Evolutionary conservation across 2,888 invertebrate species (phyloP).

Genomic region (Meghimatium bilineatum): DNA sequence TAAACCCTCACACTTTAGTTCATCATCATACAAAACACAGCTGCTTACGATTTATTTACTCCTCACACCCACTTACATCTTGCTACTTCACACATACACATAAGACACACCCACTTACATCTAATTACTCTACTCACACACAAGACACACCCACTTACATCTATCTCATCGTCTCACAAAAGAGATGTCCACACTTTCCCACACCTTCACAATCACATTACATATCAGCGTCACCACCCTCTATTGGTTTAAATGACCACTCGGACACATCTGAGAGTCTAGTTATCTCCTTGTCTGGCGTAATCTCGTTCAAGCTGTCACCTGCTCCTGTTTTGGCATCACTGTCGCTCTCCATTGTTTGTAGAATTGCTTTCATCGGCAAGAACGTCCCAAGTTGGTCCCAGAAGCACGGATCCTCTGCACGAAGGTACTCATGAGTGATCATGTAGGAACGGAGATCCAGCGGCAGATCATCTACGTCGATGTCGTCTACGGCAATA

Average conservation of each 20-base stretch:
- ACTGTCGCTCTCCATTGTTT: not conserved
- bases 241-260: not conserved
- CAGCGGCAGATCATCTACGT: constrained; percentile 37
- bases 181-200: no score
- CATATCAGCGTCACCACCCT: not conserved
- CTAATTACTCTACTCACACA: no score
- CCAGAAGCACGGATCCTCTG: constrained; percentile 50
- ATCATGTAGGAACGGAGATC: constrained; percentile 51
- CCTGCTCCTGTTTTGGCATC: not conserved
- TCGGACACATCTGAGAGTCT: constrained; percentile 6
- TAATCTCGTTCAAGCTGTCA: not conserved
- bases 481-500: constrained; percentile 44
- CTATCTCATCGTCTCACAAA: no score
- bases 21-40: no score
- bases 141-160: no score
- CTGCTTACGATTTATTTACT: no score
- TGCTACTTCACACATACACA: no score
- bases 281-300: not conserved
- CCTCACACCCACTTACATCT: no score
- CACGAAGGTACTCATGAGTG: constrained; percentile 48
- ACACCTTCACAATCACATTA: no score
- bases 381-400: constrained; percentile 50
- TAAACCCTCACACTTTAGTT: no score
- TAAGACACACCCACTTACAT: no score
- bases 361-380: constrained; percentile 2